phyloP scores from a whole-genome alignment of 2,113 vertebrate genomes.

The Chionis minor region DNA sequence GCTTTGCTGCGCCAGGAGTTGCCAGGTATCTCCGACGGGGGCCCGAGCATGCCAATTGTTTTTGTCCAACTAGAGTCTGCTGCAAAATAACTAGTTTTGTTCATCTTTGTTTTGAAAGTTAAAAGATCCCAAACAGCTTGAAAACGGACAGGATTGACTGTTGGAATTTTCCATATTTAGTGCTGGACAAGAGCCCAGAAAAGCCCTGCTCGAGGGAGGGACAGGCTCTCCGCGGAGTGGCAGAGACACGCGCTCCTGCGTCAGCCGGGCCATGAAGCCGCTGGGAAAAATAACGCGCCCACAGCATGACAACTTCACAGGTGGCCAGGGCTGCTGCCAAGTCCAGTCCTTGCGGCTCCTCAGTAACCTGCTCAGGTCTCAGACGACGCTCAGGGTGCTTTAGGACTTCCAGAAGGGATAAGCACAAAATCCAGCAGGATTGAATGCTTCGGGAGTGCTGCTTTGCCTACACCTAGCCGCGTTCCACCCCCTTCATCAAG shows the following conservation, averaged over 20 bases:
- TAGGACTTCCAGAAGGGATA: neutral
- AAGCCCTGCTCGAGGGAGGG: neutral
- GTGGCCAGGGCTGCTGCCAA: neutral
- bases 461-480: neutral
- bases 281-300: neutral
- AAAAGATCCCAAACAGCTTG: neutral
- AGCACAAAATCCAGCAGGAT: neutral
- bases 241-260: neutral
- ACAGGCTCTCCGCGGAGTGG: neutral
- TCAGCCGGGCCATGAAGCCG: neutral
- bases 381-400: neutral
- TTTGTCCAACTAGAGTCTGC: neutral
- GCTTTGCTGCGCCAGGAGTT: neutral
- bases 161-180: slow-evolving; percentile 8
- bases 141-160: rapidly evolving
- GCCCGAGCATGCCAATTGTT: rapidly evolving
- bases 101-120: neutral
- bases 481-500: neutral
- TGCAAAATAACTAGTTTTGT: neutral
- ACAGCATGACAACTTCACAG: rapidly evolving
- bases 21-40: neutral
- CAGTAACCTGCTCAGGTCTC: rapidly evolving
- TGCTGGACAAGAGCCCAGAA: slow-evolving; percentile 1
- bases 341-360: neutral
- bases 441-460: rapidly evolving